A percentile compares a stretch with the other conserved stretches of the same genome.
phyloP scores from a whole-genome alignment of 2,113 vertebrate species.

The Orcinus orca region DNA sequence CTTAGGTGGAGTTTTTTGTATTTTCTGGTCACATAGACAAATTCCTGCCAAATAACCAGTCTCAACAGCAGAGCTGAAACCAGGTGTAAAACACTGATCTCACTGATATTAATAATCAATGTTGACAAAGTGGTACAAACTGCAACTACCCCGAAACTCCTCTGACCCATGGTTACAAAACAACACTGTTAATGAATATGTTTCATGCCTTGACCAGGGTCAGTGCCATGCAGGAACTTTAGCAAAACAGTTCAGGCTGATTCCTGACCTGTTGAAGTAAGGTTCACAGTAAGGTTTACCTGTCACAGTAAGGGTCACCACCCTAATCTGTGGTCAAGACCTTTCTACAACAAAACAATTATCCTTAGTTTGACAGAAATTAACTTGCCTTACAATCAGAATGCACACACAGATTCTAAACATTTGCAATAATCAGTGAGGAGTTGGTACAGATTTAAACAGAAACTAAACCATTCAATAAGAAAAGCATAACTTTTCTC shows the following conservation, averaged over 20 bases:
- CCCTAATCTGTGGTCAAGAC: background rate
- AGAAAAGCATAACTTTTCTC: background rate
- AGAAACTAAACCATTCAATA: background rate
- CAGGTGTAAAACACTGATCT: background rate
- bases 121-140: background rate
- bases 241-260: background rate
- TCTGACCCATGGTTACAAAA: background rate
- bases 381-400: slow-evolving; percentile 9
- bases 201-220: background rate
- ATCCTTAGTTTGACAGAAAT: background rate
- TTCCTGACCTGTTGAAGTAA: background rate
- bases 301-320: background rate
- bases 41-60: background rate
- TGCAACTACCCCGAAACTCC: background rate
- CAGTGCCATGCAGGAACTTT: background rate
- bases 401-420: background rate
- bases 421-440: background rate
- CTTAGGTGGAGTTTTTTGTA: background rate
- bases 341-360: background rate
- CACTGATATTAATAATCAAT: background rate
- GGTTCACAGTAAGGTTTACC: background rate
- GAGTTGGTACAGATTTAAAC: background rate
- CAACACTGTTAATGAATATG: background rate
- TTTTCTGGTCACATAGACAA: background rate
- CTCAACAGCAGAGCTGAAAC: background rate